A percentile compares a stretch with the other conserved stretches of the same genome.
phyloP scores from a whole-genome alignment of 1,140 invertebrate species.

The Aradophagus sp. region DNA sequence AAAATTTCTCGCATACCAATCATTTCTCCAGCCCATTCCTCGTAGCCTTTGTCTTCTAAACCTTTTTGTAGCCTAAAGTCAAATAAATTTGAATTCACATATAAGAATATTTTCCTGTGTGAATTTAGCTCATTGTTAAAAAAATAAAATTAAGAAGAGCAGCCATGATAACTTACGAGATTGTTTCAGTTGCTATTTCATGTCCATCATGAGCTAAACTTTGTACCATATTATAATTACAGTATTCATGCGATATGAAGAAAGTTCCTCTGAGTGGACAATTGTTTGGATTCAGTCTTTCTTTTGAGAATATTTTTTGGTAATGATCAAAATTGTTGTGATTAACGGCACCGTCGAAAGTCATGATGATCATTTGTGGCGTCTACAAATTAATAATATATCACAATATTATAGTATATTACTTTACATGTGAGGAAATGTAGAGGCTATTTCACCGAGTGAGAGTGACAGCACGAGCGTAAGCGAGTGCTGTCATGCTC shows the following conservation, averaged over 20 bases:
- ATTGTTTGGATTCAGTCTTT: slow-evolving; percentile 89
- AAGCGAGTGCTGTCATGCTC: no score
- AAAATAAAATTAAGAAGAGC: no score
- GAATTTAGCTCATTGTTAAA: no score
- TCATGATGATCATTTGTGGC: slow-evolving; percentile 94
- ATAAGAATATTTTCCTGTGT: no score
- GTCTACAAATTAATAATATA: slow-evolving; percentile 81
- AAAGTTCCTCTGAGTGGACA: slow-evolving; percentile 94
- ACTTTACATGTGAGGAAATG: no score
- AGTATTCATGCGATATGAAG: slow-evolving; percentile 96
- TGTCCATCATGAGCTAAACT: slow-evolving; percentile 90
- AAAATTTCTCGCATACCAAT: slow-evolving; percentile 94
- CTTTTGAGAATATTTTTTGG: slow-evolving; percentile 86
- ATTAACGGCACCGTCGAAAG: slow-evolving; percentile 95
- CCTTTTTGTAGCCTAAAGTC: slow-evolving; percentile 80
- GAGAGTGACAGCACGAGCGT: no score
- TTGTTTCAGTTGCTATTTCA: slow-evolving; percentile 93
- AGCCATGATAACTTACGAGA: slow-evolving; percentile 87
- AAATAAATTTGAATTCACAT: no score
- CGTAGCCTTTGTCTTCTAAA: slow-evolving; percentile 89
- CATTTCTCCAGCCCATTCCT: slow-evolving; percentile 95
- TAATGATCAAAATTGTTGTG: slow-evolving; percentile 93
- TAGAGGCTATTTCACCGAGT: no score
- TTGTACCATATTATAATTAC: slow-evolving; percentile 95
- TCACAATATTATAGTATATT: no score